phyloP scores from a whole-genome alignment of 2,797 vertebrate species.

The Melanotaenia maccullochi region DNA sequence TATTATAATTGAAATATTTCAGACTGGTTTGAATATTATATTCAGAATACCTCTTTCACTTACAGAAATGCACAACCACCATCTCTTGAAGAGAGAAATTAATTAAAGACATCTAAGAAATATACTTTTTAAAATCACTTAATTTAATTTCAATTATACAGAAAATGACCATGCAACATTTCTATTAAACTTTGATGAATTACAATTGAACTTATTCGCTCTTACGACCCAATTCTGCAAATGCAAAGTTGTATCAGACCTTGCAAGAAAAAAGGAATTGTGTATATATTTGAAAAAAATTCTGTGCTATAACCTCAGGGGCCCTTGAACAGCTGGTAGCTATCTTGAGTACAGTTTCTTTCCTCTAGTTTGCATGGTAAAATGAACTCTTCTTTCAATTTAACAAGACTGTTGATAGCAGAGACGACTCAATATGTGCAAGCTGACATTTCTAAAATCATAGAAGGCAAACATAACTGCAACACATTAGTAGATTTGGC shows the following conservation, averaged over 20 bases:
- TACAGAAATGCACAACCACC: neutral
- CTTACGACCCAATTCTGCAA: slow-evolving; percentile 48
- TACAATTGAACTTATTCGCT: slow-evolving; percentile 31
- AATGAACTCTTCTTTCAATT: slow-evolving; percentile 61
- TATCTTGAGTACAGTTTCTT: slow-evolving; percentile 36
- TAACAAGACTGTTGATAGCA: slow-evolving; percentile 49
- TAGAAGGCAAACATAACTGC: slow-evolving; percentile 28
- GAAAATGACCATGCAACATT: slow-evolving; percentile 8
- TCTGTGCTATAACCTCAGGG: slow-evolving; percentile 37
- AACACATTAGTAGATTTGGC: slow-evolving; percentile 37
- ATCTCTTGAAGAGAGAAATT: neutral
- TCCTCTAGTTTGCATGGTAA: slow-evolving; percentile 49
- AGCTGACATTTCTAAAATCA: slow-evolving; percentile 46
- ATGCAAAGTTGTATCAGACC: slow-evolving; percentile 42
- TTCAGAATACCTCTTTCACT: neutral
- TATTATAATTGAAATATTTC: slow-evolving; percentile 13
- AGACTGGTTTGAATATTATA: neutral
- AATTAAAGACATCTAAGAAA: slow-evolving; percentile 1
- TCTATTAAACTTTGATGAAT: slow-evolving; percentile 46
- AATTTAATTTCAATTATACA: slow-evolving; percentile 1
- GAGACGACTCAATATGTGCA: slow-evolving; percentile 38
- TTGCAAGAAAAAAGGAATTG: slow-evolving; percentile 35
- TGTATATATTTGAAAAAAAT: slow-evolving; percentile 28
- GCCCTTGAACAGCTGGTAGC: slow-evolving; percentile 46
- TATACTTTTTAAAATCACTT: neutral